Conservation (phyloP, 1,140 invertebrate species). For the Euschistus heros region DNA sequence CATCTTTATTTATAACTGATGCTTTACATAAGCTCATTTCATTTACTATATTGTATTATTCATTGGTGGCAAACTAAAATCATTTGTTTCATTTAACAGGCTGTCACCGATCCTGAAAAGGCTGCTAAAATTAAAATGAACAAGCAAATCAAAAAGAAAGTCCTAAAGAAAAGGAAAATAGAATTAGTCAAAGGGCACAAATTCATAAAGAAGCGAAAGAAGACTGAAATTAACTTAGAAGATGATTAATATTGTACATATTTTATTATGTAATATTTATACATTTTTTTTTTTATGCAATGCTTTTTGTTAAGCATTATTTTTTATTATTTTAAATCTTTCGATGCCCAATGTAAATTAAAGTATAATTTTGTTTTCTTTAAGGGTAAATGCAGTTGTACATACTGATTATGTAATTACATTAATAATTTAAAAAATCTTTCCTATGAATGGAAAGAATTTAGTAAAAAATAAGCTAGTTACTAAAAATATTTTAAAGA, state of each 20-base stretch:
- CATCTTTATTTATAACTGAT: too few relatives aligned
- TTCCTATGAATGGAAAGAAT: too few relatives aligned
- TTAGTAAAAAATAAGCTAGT: too few relatives aligned
- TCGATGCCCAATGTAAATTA: too few relatives aligned
- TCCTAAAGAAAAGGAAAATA: conserved; percentile 57
- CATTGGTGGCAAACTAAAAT: too few relatives aligned
- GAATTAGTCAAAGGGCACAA: conserved; percentile 42
- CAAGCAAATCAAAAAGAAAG: conserved; percentile 62
- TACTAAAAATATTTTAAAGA: too few relatives aligned
- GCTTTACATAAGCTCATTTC: too few relatives aligned
- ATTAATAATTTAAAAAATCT: too few relatives aligned
- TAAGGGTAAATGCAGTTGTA: too few relatives aligned
- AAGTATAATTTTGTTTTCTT: too few relatives aligned
- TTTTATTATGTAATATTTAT: not conserved
- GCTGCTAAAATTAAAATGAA: conserved; percentile 66
- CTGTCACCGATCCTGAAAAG: conserved; percentile 62
- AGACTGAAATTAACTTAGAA: conserved; percentile 19
- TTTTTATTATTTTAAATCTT: not conserved
- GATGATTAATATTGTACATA: conserved; percentile 8
- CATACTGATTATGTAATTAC: too few relatives aligned
- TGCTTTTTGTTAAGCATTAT: not conserved
- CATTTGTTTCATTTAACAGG: conserved; percentile 37
- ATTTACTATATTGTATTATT: too few relatives aligned
- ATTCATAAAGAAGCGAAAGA: conserved; percentile 32
- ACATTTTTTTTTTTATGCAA: not conserved